Percentiles rank a stretch among this genome's conserved stretches.
Evolutionary conservation across 2,888 invertebrate species (phyloP).

Genomic region (Macrophya alboannulata): DNA sequence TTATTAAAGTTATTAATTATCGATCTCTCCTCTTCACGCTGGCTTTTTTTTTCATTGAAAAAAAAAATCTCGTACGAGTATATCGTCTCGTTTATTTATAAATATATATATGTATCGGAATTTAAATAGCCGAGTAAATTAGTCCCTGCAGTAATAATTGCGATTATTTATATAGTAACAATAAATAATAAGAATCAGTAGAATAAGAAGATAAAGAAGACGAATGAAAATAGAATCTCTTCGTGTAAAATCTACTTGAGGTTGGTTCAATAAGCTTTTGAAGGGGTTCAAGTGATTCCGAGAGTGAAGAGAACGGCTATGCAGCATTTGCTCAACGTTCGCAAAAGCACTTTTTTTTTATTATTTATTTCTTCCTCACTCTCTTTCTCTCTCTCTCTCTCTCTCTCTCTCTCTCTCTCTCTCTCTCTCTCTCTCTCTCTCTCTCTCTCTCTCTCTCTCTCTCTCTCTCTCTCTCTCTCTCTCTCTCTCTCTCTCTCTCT

Average conservation of each 20-base stretch:
- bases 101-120: no score
- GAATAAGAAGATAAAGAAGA: not conserved
- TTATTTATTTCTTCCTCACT: not conserved
- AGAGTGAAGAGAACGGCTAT: constrained; percentile 24
- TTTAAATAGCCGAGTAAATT: not conserved
- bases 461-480: not conserved
- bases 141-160: not conserved
- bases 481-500: not conserved
- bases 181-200: not conserved
- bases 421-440: not conserved
- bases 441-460: not conserved
- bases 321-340: constrained; percentile 17
- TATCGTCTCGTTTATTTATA: no score
- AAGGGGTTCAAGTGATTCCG: constrained; percentile 36
- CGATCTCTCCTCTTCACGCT: no score
- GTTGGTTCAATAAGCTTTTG: constrained; percentile 12
- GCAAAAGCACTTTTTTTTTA: not conserved
- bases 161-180: not conserved
- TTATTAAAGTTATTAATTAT: not conserved
- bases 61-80: no score
- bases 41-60: no score
- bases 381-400: not conserved
- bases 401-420: not conserved
- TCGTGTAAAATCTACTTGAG: not conserved
- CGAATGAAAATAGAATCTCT: not conserved